Conservation (phyloP, 2,797 vertebrate species). For the Echiichthys vipera region DNA sequence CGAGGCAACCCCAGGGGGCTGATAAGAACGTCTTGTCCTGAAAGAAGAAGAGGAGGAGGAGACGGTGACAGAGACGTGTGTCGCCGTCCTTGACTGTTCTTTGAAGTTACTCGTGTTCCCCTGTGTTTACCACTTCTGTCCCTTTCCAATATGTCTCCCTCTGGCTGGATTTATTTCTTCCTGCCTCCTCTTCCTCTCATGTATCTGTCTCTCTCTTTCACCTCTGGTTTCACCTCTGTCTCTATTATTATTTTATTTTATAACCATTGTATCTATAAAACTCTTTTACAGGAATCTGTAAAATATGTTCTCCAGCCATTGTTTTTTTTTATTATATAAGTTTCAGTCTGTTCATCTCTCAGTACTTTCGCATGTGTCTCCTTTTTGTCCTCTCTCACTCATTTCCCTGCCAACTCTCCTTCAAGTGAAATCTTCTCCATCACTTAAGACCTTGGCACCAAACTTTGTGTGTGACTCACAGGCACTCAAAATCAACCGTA, state of each 20-base stretch:
- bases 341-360: neutral
- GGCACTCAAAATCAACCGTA: neutral
- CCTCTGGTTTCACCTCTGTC: neutral
- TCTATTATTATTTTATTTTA: neutral
- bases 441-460: neutral
- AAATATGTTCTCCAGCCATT: neutral
- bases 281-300: conserved; percentile 8
- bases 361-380: neutral
- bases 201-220: neutral
- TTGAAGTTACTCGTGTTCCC: conserved; percentile 31
- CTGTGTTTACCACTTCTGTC: neutral
- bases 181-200: conserved; percentile 11
- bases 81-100: neutral
- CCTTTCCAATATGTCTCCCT: conserved; percentile 11
- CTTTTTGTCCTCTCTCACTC: neutral
- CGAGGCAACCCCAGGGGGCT: neutral
- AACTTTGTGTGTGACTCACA: neutral
- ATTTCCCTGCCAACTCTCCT: neutral
- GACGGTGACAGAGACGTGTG: conserved; percentile 5
- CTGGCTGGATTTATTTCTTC: conserved; percentile 8
- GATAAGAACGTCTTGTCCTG: neutral
- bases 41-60: neutral
- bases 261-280: neutral
- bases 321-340: neutral
- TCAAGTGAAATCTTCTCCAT: neutral